Percentiles rank a stretch among this genome's conserved stretches.
Conservation (phyloP, 2,888 invertebrate genomes). For the Meteorus colon region DNA sequence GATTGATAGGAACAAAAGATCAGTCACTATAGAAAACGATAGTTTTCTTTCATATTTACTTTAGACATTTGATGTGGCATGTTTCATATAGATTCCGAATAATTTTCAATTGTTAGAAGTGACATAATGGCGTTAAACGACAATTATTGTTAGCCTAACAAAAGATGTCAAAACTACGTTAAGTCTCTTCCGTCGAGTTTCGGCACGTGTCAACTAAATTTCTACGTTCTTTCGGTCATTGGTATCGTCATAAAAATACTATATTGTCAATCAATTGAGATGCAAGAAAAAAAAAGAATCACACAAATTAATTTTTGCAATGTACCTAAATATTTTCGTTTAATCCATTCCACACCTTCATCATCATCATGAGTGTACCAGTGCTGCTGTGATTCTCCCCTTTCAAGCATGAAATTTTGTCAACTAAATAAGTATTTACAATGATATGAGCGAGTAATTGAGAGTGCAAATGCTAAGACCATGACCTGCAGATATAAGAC, state of each 20-base stretch:
- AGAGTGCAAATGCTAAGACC: too few species aligned
- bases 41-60: conserved; percentile 52
- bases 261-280: not conserved
- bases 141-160: conserved; percentile 73
- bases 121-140: conserved; percentile 73
- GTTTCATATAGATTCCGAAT: conserved; percentile 78
- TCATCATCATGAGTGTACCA: too few species aligned
- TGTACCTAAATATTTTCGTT: not conserved
- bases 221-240: conserved; percentile 32
- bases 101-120: conserved; percentile 76
- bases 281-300: not conserved
- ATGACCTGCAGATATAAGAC: too few species aligned
- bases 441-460: not conserved
- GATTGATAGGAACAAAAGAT: not conserved
- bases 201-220: conserved; percentile 83
- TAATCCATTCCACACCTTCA: not conserved
- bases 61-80: conserved; percentile 73
- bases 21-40: not conserved
- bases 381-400: not conserved
- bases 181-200: conserved; percentile 88
- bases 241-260: not conserved
- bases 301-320: not conserved
- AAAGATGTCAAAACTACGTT: conserved; percentile 83
- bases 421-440: not conserved
- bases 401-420: not conserved